Percentiles rank a stretch among this genome's conserved stretches.
These are phyloP conservation scores for Melolontha melolontha DNA, from an alignment of 2,888 invertebrate genomes.

Conservation along the genomic window DNA sequence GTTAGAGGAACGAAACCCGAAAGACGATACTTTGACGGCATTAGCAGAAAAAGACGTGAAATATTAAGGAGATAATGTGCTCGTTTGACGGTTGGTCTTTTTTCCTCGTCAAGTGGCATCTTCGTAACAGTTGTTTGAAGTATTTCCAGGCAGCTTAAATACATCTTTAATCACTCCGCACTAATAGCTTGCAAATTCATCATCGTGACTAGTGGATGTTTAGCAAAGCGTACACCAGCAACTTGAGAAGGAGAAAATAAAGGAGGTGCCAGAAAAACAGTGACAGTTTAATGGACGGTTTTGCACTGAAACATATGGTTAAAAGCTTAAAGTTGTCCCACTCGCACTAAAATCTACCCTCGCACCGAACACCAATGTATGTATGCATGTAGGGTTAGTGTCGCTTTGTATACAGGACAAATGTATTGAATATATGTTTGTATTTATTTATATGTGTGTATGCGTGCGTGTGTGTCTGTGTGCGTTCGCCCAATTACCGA, in stretches of 20 bases:
- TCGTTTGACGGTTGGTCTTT: slow-evolving; percentile 28
- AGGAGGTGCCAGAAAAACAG: slow-evolving; percentile 50
- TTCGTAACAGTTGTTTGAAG: slow-evolving; percentile 36
- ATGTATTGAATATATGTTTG: background rate
- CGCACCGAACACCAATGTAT: slow-evolving; percentile 1
- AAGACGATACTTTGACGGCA: slow-evolving; percentile 23
- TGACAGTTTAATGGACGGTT: slow-evolving; percentile 55
- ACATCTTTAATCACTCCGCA: slow-evolving; percentile 44
- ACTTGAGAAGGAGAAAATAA: slow-evolving; percentile 23
- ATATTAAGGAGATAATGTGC: slow-evolving; percentile 25
- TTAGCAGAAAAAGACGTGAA: slow-evolving; percentile 16
- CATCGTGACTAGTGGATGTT: slow-evolving; percentile 52
- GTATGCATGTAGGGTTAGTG: slow-evolving; percentile 17
- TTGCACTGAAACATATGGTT: slow-evolving; percentile 52
- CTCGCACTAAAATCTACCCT: slow-evolving; percentile 23
- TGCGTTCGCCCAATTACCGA: slow-evolving; percentile 52
- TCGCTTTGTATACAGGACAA: background rate
- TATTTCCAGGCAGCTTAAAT: slow-evolving; percentile 39
- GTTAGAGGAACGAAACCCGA: slow-evolving; percentile 9
- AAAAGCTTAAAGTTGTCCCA: slow-evolving; percentile 42
- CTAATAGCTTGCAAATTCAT: slow-evolving; percentile 55
- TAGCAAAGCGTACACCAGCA: slow-evolving; percentile 44
- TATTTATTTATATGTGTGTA: no score
- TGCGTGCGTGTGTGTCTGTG: slow-evolving; percentile 37
- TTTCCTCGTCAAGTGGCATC: slow-evolving; percentile 32